These are phyloP conservation scores for Phalloptychus januarius DNA, from an alignment of 2,797 vertebrate genomes.

Conservation along the genomic window DNA sequence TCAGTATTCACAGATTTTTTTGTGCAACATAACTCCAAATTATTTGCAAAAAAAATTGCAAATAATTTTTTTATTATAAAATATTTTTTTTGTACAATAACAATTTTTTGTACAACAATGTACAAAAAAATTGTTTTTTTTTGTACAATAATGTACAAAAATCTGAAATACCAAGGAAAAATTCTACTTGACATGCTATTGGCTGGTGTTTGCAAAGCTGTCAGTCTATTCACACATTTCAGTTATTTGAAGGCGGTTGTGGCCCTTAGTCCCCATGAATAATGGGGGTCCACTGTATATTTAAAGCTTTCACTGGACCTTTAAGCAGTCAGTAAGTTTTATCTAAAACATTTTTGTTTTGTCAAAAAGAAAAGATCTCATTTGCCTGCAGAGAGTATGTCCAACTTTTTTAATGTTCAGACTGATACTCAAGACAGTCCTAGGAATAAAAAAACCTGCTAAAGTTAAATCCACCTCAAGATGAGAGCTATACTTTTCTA, in stretches of 20 bases:
- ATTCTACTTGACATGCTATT: not conserved
- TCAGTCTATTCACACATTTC: not conserved
- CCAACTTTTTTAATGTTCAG: constrained; percentile 4
- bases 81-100: too few relatives aligned
- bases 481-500: constrained; percentile 17
- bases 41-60: not conserved
- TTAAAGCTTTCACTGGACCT: not conserved
- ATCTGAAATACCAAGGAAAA: not conserved
- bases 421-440: constrained; percentile 10
- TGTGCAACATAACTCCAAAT: not conserved
- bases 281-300: not conserved
- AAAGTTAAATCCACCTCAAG: not conserved
- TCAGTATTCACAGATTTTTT: not conserved
- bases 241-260: not conserved
- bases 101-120: too few relatives aligned
- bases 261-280: not conserved
- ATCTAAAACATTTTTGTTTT: not conserved
- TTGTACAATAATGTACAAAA: too few relatives aligned
- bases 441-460: constrained; percentile 32
- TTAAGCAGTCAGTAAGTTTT: not conserved
- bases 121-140: too few relatives aligned
- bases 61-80: too few relatives aligned
- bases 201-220: not conserved
- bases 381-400: not conserved
- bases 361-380: not conserved